Evolutionary conservation across 2,888 invertebrate species (phyloP), one percentile per base, ranked within the genome.

Genomic region (Crocallis elinguaria): DNA sequence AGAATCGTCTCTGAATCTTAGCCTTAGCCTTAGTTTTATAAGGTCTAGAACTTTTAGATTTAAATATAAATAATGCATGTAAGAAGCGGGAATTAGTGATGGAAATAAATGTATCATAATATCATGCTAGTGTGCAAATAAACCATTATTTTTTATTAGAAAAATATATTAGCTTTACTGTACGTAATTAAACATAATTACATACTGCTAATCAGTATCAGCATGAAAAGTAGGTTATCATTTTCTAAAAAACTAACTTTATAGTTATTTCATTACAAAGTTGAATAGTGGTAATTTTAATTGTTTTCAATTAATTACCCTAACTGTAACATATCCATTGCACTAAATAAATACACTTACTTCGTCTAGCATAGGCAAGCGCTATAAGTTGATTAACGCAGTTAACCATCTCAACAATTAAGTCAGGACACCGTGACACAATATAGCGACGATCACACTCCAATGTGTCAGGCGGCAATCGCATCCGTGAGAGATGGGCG

Each of bases 341-440:
- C 6, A 19, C 19, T 19, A 19, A 19, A 4, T 29, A 3, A 29
- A 12, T 11, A 0, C 4, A 14, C 94, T 94, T 86, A 96, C 97
- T 95, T 92, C 98, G 94, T 64, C 97, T 94, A 54, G 98, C 97
- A 80, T 98, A 97, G 9, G 97, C 97, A 57, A 98, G 92, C 77
- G 98, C 94, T 53, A 98, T 97, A 35, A 99, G 93, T 81, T 98
- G 98, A 75, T 98, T 97, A 9, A 98, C 96, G 80, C 98, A 98
- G 75, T 96, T 97, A 46, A 99, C 96, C 97, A 99, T 98, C 89
- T 99, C 99, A 71, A 98, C 97, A 46, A 99, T 95, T 33, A 99
- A 93, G 83, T 98, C 98, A 0, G 99, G 98, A 80, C 97, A 97
- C 81, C 98, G 98, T 65, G 95, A 96, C 37, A 97, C 94, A 46